Evolutionary conservation across 2,797 vertebrate species (phyloP), one percentile per base, ranked within the genome.

Genomic region (Acipenser transmontanus): DNA sequence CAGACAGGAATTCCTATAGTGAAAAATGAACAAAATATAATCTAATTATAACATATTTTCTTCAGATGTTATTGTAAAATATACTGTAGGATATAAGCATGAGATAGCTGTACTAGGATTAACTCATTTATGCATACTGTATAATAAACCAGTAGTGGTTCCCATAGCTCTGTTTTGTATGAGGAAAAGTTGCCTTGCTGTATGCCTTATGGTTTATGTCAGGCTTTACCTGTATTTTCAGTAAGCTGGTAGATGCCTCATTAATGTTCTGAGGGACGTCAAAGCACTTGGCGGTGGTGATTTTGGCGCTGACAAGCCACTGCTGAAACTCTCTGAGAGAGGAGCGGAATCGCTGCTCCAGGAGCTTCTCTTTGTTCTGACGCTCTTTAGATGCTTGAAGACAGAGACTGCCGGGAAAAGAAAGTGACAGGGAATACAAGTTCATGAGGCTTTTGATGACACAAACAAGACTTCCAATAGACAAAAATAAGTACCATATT

Each of bases 261-360:
- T 12, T 84, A 68, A 98, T 77, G 80, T 88, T 95, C 67, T 96
- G 92, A 75, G 96, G 95, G 0, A 89, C 83, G 0, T 99, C 97
- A 57, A 98, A 98, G 76, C 95, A 98, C 74, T 98, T 98, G 71
- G 94, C 92, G 0, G 94, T 97, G 71, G 89, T 90, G 78, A 97
- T 92, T 85, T 93, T 97, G 62, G 94, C 89, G 50, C 90, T 96
- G 68, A 98, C 90, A 75, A 99, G 66, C 96, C 97, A 99, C 71
- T 98, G 95, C 75, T 98, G 95, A 78, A 98, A 98, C 62, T 97
- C 95, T 74, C 94, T 91, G 82, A 89, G 92, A 62, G 88, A 81
- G 0, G 77, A 88, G 65, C 88, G 92, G 80, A 97, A 98, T 8
- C 92, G 87, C 74, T 98, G 94, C 51, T 97, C 94, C 78, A 98